Base-by-base conservation (phyloP, 2,888 invertebrate genomes). In the Cataglyphis rosenhaueri region DNA sequence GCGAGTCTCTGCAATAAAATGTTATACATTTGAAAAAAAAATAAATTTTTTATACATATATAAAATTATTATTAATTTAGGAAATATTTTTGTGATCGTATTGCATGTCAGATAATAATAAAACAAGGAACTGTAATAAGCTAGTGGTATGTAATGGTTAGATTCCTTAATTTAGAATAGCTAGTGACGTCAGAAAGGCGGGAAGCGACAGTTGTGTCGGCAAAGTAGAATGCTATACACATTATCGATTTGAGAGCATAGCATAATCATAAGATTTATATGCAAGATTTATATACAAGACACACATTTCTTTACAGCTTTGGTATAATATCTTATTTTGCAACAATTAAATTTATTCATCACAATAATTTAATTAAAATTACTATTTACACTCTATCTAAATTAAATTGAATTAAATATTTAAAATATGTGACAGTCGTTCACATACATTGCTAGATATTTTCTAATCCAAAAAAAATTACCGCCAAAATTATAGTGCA, bases 211-310 rank as follows among this genome's bases (percentile, higher is more conserved):
- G 55, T 71, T 18, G 87, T 59, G 91, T 91, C 93, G 93, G 89
- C 93, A 93, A 92, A 62, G 82, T 73, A 88, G 91, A 73, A 18
- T 55, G 73, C 87, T 41, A 41, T 62, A 10, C 83, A 8, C 84
- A 73, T 91, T 91, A 92, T 91, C 89, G 92, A 92, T 91, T 81
- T 52, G 57, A 15, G 10, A 12, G 12, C n/a, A n/a, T 74, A 68
- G 59, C n/a, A 8, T 21, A 15, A 35, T 32, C 59, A 12, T 59
- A 44, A 18, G 21, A 68, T 48, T 15, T n/a, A 68, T n/a, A n/a
- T 25, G 4, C 25, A 21, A 21, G 21, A 21, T 21, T 21, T 21
- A 21, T 21, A 15, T 12, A 75, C 4, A 59, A 18, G 21, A 38
- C 44, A 29, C 55, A 29, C 35, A 3, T 8, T 41, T 29, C 21